Evolutionary conservation across 2,888 invertebrate genomes (phyloP).

Genomic region (Cheilosia scutellata): DNA sequence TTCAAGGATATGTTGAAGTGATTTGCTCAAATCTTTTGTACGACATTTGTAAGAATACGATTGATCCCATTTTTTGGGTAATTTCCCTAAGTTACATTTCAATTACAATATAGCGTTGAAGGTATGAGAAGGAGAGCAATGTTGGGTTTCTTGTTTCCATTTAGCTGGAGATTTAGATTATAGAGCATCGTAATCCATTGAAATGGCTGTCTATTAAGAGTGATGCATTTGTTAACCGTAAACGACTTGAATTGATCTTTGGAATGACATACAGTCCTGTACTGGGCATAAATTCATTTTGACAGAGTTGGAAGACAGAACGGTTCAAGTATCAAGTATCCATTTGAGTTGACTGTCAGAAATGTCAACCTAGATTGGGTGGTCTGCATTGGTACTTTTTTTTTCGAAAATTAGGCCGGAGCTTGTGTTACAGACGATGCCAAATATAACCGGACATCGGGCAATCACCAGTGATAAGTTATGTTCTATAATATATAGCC

Average conservation of each 20-base stretch:
- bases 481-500: too few relatives aligned
- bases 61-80: slow-evolving; percentile 68
- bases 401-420: too few relatives aligned
- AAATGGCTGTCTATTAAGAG: slow-evolving; percentile 29
- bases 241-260: slow-evolving; percentile 34
- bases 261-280: neutral
- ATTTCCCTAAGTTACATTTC: slow-evolving; percentile 68
- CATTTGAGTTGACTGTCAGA: too few relatives aligned
- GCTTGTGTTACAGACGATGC: too few relatives aligned
- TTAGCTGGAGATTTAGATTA: slow-evolving; percentile 19
- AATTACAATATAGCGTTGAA: slow-evolving; percentile 39
- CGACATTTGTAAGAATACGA: slow-evolving; percentile 69
- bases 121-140: neutral
- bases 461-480: too few relatives aligned
- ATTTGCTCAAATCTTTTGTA: slow-evolving; percentile 71
- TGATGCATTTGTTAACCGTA: slow-evolving; percentile 9
- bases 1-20: slow-evolving; percentile 65
- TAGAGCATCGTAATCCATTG: slow-evolving; percentile 22
- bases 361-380: too few relatives aligned
- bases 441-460: too few relatives aligned
- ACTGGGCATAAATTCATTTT: too few relatives aligned
- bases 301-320: neutral
- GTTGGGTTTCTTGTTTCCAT: slow-evolving; percentile 5
- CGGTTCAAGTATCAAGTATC: too few relatives aligned
- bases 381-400: too few relatives aligned